Base-by-base conservation (phyloP, 2,113 vertebrate genomes). In the Dunckerocampus dactyliophorus region DNA sequence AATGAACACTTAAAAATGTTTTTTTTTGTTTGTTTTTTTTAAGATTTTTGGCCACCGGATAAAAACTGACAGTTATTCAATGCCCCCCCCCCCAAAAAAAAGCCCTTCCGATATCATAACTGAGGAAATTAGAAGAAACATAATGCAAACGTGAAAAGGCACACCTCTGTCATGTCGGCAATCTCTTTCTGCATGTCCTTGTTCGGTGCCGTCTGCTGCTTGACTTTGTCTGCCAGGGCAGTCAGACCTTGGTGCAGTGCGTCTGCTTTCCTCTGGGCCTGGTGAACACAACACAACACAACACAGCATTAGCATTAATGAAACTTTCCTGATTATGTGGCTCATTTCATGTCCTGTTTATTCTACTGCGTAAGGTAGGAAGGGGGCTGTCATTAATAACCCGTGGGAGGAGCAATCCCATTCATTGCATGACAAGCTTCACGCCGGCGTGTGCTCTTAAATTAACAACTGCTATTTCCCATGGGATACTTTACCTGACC, bases 111-210 rank as follows among this genome's bases (percentile, higher is more conserved):
- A 28, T 3, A 31, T 14, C 49, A 50, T 21, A 9, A 31, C 28
- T 22, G 7, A 28, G 3, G 24, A 2, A 52, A 51, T 16, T 22
- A 7, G 8, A 13, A 15, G 13, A 52, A 42, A 43, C 59, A 19
- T 9, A 60, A 61, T 17, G n/a, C 20, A 59, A 42, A 55, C n/a
- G 39, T 49, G 34, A 31, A 16, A 17, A 34, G 15, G 16, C 86
- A 71, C 82, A 99, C 97, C 95, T 99, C 96, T 0, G 92, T 81
- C 21, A 96, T 89, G 67, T 99, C 96, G 0, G 93, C 85, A 1
- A 99, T 95, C 66, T 98, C 97, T 76, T 91, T 96, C 90, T 99
- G 96, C 10, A 94, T 67, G 0, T 99, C 97, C 87, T 99, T 99
- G 88, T 93, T 99, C 0, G 97, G 96, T 10, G 82, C 65, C 0